Evolutionary conservation across 2,888 invertebrate genomes (phyloP).

Genomic region (Papilio gigon): DNA sequence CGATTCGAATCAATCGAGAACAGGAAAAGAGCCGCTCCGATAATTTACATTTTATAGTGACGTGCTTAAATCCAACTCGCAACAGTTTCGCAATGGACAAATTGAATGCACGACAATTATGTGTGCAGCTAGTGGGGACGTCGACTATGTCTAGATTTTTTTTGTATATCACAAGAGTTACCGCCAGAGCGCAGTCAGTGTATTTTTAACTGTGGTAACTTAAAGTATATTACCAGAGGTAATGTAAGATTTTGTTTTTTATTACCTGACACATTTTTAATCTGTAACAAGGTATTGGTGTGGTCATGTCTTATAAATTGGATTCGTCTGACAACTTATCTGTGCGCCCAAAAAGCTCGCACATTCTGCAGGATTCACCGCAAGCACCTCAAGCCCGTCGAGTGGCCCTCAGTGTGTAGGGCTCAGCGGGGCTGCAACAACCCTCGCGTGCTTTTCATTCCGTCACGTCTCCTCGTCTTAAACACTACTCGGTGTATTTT

Average conservation of each 20-base stretch:
- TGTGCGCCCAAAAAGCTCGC: conserved; percentile 20
- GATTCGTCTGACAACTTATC: conserved; percentile 1
- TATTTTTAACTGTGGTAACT: background rate
- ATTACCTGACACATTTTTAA: no score
- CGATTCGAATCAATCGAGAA: conserved; percentile 25
- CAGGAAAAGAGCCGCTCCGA: conserved; percentile 34
- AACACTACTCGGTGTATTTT: conserved; percentile 29
- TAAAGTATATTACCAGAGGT: background rate
- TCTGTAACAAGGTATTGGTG: background rate
- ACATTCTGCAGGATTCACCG: conserved; percentile 20
- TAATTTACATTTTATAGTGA: conserved; percentile 38
- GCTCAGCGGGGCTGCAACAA: conserved; percentile 31
- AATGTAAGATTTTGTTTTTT: no score
- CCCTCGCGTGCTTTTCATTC: conserved; percentile 35
- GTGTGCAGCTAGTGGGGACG: conserved; percentile 25
- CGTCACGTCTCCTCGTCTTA: conserved; percentile 33
- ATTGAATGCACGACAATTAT: conserved; percentile 41
- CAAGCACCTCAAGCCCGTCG: conserved; percentile 28
- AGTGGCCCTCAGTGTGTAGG: conserved; percentile 28
- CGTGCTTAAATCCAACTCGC: conserved; percentile 46
- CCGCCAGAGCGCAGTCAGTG: background rate
- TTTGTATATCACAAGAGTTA: background rate
- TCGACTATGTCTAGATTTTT: conserved; percentile 30
- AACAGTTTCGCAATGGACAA: conserved; percentile 52
- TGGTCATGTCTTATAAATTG: conserved; percentile 5